A percentile compares a stretch with the other conserved stretches of the same genome.
Conservation (phyloP, 2,113 vertebrate genomes). For the western clawed frog (Xenopus tropicalis) region DNA sequence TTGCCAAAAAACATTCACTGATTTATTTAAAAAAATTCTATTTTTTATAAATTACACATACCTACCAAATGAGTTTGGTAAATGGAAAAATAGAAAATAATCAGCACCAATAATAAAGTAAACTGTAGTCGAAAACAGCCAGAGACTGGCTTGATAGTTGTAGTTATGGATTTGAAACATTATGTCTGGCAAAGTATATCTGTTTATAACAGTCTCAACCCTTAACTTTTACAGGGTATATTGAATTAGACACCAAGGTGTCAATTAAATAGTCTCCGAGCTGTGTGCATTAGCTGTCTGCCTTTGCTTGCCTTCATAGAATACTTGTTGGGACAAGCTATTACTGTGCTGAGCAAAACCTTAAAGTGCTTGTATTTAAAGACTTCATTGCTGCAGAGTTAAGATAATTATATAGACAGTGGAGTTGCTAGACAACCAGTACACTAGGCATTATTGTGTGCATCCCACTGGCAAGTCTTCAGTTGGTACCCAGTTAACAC, state of each 20-base stretch:
- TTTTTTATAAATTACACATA: no score
- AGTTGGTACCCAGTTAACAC: conserved; percentile 39
- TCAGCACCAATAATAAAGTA: no score
- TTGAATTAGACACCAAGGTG: conserved; percentile 26
- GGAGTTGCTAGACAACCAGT: conserved; percentile 45
- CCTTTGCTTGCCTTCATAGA: conserved; percentile 27
- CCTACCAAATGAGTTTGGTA: no score
- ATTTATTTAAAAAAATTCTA: no score
- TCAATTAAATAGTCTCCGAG: conserved; percentile 23
- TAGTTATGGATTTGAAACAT: background rate
- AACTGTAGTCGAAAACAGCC: no score
- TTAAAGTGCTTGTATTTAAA: conserved; percentile 44
- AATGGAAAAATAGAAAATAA: no score
- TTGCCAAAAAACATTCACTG: no score
- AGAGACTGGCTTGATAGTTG: no score
- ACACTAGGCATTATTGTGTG: conserved; percentile 28
- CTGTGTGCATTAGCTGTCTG: conserved; percentile 30
- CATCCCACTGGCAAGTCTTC: conserved; percentile 41
- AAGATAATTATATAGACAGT: conserved; percentile 40
- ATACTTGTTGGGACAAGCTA: conserved; percentile 42
- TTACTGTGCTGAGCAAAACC: conserved; percentile 33
- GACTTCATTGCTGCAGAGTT: conserved; percentile 24
- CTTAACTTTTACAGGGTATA: background rate
- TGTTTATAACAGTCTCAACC: conserved; percentile 10
- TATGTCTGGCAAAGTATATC: background rate